Evolutionary conservation across 2,888 invertebrate species (phyloP).

Genomic region (Heteromyza rotundicornis): DNA sequence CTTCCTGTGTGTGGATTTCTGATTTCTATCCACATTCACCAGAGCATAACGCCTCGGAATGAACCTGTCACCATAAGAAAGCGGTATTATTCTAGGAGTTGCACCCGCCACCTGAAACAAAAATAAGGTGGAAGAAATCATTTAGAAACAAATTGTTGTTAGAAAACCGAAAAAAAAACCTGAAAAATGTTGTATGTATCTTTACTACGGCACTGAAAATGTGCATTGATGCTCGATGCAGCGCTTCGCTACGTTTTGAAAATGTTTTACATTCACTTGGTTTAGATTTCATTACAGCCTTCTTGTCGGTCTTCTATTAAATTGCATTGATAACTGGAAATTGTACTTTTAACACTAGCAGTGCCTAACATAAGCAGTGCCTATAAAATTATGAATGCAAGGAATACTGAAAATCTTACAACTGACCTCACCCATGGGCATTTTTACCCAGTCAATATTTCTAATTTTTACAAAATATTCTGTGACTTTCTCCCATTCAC

Average conservation of each 20-base stretch:
- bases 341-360: too few relatives aligned
- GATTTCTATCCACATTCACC: slow-evolving; percentile 37
- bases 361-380: too few relatives aligned
- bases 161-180: too few relatives aligned
- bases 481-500: too few relatives aligned
- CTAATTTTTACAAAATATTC: too few relatives aligned
- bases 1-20: slow-evolving; percentile 34
- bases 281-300: slow-evolving; percentile 16
- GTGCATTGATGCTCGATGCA: slow-evolving; percentile 15
- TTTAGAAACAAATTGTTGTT: background rate
- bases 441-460: too few relatives aligned
- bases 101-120: background rate
- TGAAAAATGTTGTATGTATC: too few relatives aligned
- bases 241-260: slow-evolving; percentile 8
- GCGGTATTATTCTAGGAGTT: background rate
- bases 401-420: too few relatives aligned
- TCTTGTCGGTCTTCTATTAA: background rate
- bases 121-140: background rate
- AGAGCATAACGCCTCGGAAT: slow-evolving; percentile 53
- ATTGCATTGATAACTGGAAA: slow-evolving; percentile 7
- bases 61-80: slow-evolving; percentile 54
- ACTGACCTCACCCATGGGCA: too few relatives aligned
- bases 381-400: too few relatives aligned
- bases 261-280: slow-evolving; percentile 16
- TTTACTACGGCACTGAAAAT: background rate